phyloP scores from a whole-genome alignment of 2,797 vertebrate genomes.

The Coreius guichenoti region DNA sequence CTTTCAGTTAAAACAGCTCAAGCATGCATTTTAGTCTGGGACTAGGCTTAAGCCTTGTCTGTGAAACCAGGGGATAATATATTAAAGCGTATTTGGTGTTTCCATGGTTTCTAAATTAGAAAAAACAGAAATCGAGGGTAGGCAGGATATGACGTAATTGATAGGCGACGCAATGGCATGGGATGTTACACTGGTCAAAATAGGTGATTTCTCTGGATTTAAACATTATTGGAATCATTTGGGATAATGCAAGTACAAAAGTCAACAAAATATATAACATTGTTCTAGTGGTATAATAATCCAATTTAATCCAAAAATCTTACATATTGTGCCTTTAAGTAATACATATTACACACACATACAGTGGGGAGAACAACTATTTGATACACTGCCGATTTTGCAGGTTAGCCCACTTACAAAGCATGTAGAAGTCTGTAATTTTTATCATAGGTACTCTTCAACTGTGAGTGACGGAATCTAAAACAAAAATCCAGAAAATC shows the following conservation, averaged over 20 bases:
- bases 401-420: no score
- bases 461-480: no score
- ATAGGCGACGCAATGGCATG: neutral
- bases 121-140: neutral
- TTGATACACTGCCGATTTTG: no score
- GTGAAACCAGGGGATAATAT: neutral
- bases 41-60: neutral
- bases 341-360: neutral
- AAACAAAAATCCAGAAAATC: no score
- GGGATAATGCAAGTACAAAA: neutral
- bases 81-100: neutral
- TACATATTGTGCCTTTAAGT: slow-evolving; percentile 5
- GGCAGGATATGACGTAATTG: neutral
- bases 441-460: no score
- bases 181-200: neutral
- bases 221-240: neutral
- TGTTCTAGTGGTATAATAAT: neutral
- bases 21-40: neutral
- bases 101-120: neutral
- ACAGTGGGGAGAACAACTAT: no score
- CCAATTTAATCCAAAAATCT: neutral
- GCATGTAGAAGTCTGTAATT: no score
- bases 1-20: neutral
- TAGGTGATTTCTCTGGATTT: neutral
- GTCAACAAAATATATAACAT: neutral